phyloP scores from a whole-genome alignment of 1,140 invertebrate genomes.

The Elysia chlorotica region DNA sequence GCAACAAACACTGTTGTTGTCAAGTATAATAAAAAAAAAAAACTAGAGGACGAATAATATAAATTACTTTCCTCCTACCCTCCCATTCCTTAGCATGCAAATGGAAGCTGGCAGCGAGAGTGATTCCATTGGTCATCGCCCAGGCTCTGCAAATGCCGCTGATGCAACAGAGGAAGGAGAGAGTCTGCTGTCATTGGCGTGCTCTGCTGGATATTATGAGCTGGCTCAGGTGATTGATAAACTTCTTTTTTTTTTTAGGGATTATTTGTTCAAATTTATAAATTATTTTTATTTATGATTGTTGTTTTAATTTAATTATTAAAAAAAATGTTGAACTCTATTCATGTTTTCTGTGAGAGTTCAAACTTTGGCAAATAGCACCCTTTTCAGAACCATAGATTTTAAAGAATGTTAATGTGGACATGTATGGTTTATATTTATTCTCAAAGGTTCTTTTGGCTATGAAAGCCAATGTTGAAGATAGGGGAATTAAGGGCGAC shows the following conservation, averaged over 20 bases:
- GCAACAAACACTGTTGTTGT: no score
- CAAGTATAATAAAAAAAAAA: no score
- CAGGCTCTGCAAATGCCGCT: slow-evolving; percentile 79
- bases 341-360: no score
- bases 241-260: no score
- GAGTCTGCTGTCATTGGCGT: slow-evolving; percentile 95
- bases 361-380: no score
- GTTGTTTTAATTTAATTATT: no score
- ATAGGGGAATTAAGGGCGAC: slow-evolving; percentile 92
- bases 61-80: no score
- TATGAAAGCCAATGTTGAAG: slow-evolving; percentile 97
- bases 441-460: slow-evolving; percentile 93
- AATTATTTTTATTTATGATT: no score
- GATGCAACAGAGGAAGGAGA: slow-evolving; percentile 97
- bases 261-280: no score
- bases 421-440: neutral
- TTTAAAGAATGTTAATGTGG: neutral
- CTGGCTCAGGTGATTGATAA: slow-evolving; percentile 76
- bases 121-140: slow-evolving; percentile 14
- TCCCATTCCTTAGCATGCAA: slow-evolving; percentile 16
- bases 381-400: no score
- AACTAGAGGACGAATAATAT: no score
- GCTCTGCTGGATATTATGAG: slow-evolving; percentile 95
- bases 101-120: slow-evolving; percentile 14
- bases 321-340: no score